These are phyloP conservation scores for Paradisaea rubra DNA, from an alignment of 2,113 vertebrate genomes.

Conservation along the genomic window DNA sequence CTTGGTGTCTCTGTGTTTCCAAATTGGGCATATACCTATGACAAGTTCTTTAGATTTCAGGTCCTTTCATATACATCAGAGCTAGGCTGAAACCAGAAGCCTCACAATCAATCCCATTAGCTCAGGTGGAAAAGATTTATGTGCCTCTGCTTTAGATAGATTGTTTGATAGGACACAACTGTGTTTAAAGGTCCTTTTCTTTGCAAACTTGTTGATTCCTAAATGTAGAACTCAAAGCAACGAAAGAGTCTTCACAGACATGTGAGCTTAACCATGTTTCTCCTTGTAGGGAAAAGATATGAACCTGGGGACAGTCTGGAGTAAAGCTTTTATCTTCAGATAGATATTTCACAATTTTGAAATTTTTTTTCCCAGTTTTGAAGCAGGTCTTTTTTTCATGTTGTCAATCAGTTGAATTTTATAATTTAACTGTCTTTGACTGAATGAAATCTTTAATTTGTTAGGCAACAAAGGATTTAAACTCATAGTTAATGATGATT, in stretches of 20 bases:
- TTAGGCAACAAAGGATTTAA: neutral
- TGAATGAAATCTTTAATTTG: neutral
- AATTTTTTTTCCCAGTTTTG: neutral
- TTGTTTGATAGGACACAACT: neutral
- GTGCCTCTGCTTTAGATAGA: neutral
- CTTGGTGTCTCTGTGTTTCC: neutral
- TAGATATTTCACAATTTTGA: neutral
- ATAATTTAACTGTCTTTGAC: neutral
- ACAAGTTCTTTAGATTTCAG: neutral
- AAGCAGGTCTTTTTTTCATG: neutral
- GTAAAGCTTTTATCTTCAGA: neutral
- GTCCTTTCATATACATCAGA: neutral
- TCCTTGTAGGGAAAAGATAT: neutral
- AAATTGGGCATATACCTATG: neutral
- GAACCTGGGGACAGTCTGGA: neutral
- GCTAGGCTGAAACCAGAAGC: neutral
- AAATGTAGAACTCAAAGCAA: neutral
- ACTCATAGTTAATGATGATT: neutral
- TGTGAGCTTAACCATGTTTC: neutral
- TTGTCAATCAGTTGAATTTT: neutral
- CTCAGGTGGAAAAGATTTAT: neutral
- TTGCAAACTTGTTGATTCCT: neutral
- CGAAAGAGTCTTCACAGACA: neutral
- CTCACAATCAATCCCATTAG: neutral
- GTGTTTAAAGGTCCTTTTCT: neutral